Conservation (phyloP, 2,888 invertebrate species). For the Ennomos quercinarius region DNA sequence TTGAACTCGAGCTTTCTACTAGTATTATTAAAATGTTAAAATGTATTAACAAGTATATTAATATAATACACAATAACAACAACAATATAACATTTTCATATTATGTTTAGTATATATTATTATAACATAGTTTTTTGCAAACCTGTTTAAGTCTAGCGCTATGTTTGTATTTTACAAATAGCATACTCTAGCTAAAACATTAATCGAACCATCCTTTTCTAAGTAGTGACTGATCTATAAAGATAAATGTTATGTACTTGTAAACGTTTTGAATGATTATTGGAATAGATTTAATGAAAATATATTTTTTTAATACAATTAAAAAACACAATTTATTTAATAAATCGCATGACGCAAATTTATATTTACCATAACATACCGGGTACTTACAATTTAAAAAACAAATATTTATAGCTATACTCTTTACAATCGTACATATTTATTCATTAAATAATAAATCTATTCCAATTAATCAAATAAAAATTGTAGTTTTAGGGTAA, state of each 20-base stretch:
- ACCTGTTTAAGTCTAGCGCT: too few relatives aligned
- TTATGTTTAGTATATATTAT: too few relatives aligned
- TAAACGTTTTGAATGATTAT: constrained; percentile 24
- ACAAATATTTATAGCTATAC: too few relatives aligned
- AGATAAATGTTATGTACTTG: constrained; percentile 3
- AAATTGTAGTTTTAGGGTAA: constrained; percentile 39
- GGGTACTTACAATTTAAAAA: too few relatives aligned
- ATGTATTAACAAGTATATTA: constrained; percentile 19
- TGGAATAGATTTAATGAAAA: constrained; percentile 29
- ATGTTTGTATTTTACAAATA: too few relatives aligned
- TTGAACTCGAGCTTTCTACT: constrained; percentile 81
- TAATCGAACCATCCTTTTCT: constrained; percentile 33
- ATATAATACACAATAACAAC: constrained; percentile 7
- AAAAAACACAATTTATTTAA: constrained; percentile 6
- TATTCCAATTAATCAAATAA: constrained; percentile 8
- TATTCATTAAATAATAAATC: constrained; percentile 10
- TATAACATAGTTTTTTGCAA: too few relatives aligned
- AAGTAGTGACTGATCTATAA: constrained; percentile 48
- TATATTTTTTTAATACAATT: constrained; percentile 9
- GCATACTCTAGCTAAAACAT: too few relatives aligned
- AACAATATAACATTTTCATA: neutral
- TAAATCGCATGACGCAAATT: too few relatives aligned
- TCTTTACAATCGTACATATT: neutral
- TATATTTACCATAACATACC: too few relatives aligned
- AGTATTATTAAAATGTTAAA: constrained; percentile 44